These are phyloP conservation scores for Miichthys miiuy DNA, from an alignment of 2,797 vertebrate species.

Conservation along the genomic window DNA sequence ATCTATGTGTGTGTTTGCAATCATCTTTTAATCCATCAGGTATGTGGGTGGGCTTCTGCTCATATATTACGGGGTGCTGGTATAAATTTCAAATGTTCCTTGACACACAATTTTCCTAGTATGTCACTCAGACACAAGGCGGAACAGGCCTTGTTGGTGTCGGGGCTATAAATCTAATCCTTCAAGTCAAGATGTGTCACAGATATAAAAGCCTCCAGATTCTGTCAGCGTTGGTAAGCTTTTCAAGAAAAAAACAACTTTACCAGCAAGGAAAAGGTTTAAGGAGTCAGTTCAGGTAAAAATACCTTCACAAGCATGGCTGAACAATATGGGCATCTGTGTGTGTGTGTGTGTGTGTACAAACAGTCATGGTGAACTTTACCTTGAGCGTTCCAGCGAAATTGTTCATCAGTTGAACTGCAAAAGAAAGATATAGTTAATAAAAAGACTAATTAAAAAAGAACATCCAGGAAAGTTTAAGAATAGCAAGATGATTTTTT, in stretches of 20 bases:
- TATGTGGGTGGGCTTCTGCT: constrained; percentile 20
- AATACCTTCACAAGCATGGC: neutral
- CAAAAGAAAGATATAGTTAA: constrained; percentile 68
- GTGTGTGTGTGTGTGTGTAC: neutral
- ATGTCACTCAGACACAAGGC: constrained; percentile 35
- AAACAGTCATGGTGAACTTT: constrained; percentile 56
- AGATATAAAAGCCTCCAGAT: constrained; percentile 18
- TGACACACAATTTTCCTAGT: constrained; percentile 36
- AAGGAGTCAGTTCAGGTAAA: neutral
- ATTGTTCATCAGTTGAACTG: constrained; percentile 97
- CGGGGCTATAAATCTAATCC: constrained; percentile 23
- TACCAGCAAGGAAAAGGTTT: neutral
- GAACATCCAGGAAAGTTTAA: neutral
- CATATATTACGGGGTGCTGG: constrained; percentile 25
- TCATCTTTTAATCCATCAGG: constrained; percentile 38
- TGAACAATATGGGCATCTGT: neutral
- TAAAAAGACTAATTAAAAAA: constrained; percentile 4
- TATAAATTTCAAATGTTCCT: constrained; percentile 46
- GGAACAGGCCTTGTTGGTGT: constrained; percentile 21
- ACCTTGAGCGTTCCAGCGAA: constrained; percentile 98
- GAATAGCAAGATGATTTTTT: neutral
- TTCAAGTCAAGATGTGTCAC: constrained; percentile 14
- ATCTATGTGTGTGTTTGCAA: neutral
- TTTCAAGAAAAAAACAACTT: neutral
- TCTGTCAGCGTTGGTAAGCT: neutral